These are phyloP conservation scores for Eidolon dupreanum DNA, from an alignment of 2,797 vertebrate genomes.

Conservation along the genomic window DNA sequence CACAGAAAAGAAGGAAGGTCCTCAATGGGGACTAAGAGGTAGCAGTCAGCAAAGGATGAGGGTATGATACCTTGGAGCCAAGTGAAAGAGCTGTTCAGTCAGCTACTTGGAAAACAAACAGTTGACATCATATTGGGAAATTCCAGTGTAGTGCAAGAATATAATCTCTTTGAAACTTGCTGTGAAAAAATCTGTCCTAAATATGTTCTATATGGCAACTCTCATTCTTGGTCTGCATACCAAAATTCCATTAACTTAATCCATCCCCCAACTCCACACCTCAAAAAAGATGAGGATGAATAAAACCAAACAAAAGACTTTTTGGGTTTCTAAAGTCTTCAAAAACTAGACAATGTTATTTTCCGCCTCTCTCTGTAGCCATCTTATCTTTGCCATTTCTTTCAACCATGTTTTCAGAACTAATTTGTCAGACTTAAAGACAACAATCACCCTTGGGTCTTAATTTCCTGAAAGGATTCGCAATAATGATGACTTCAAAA, in stretches of 20 bases:
- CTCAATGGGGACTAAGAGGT: not conserved
- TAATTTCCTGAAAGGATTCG: slow-evolving; percentile 55
- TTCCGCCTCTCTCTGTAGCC: not conserved
- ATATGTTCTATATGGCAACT: not conserved
- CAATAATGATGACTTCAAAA: slow-evolving; percentile 34
- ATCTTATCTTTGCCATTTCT: not conserved
- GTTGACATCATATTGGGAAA: not conserved
- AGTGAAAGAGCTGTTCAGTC: not conserved
- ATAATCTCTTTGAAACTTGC: not conserved
- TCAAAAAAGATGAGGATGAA: not conserved
- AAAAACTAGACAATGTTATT: not conserved
- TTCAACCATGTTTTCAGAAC: not conserved
- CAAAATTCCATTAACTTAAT: not conserved
- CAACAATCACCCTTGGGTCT: not conserved
- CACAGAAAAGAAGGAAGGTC: not conserved
- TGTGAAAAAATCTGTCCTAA: not conserved
- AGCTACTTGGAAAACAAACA: not conserved
- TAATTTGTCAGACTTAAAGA: slow-evolving; percentile 24
- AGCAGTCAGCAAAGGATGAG: not conserved
- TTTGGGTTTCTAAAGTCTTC: not conserved
- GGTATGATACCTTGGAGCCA: not conserved
- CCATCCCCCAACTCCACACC: fast-evolving
- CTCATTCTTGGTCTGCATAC: not conserved
- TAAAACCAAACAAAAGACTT: not conserved
- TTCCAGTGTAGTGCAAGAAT: not conserved